phyloP scores from a whole-genome alignment of 2,797 vertebrate species.

The Loris lydekkerianus region DNA sequence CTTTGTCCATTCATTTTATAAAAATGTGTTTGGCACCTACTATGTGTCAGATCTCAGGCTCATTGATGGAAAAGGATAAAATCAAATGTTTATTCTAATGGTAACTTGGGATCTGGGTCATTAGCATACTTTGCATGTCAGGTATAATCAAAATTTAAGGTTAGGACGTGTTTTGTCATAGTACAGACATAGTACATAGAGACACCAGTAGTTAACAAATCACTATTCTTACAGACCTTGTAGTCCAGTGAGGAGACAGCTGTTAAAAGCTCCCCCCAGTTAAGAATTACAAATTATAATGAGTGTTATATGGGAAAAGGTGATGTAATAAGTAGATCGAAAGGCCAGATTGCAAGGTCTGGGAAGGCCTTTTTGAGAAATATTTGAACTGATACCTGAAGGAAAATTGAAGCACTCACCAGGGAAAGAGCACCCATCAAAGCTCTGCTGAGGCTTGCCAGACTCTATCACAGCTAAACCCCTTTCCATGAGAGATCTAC shows the following conservation, averaged over 20 bases:
- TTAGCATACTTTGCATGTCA: conserved; percentile 1
- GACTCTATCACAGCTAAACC: not conserved
- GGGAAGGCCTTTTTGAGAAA: not conserved
- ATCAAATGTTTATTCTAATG: not conserved
- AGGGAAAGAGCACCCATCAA: not conserved
- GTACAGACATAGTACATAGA: not conserved
- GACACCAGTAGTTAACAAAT: not conserved
- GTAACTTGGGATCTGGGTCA: not conserved
- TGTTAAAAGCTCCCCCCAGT: not conserved
- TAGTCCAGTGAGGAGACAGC: not conserved
- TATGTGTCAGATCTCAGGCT: not conserved
- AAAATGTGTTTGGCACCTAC: not conserved
- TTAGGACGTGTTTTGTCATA: not conserved
- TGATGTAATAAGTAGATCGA: not conserved
- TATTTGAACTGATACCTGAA: not conserved
- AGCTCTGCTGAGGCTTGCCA: not conserved
- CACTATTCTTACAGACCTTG: not conserved
- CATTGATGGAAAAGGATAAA: conserved; percentile 10
- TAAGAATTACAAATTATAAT: not conserved
- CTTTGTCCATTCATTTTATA: conserved; percentile 14
- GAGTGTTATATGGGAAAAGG: not conserved
- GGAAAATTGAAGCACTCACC: not conserved
- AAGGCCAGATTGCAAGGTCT: not conserved
- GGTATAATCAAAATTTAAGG: not conserved
- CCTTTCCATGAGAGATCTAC: not conserved